Evolutionary conservation across 35 echinoderm and acorn worm genomes (phyloP).

Genomic region (Hemicentrotus pulcherrimus): DNA sequence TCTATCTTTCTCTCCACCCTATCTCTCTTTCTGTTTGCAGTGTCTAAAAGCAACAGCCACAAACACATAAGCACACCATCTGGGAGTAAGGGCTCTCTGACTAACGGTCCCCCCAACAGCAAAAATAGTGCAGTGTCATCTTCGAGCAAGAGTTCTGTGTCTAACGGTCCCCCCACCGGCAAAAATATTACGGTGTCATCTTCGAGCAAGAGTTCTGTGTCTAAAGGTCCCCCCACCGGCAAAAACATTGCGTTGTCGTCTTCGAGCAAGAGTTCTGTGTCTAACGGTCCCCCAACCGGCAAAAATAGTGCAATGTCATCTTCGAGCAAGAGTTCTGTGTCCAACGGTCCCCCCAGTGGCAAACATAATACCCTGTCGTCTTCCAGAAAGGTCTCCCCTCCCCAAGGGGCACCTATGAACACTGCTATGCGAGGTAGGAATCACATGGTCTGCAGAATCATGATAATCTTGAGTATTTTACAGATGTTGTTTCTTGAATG

Average conservation of each 20-base stretch:
- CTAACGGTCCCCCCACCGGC: neutral
- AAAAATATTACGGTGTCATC: too few relatives aligned
- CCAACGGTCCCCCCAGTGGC: constrained; percentile 11
- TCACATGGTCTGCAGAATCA: neutral
- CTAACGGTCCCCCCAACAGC: neutral
- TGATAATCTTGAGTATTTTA: too few relatives aligned
- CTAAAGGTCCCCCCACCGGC: too few relatives aligned
- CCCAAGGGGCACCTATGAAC: constrained; percentile 57
- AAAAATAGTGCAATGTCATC: too few relatives aligned
- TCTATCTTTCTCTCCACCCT: constrained; percentile 5
- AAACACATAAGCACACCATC: neutral
- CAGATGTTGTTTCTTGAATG: neutral
- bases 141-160: neutral
- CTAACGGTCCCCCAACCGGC: too few relatives aligned
- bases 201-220: too few relatives aligned
- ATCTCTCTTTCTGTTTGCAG: constrained; percentile 41
- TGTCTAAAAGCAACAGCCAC: constrained; percentile 42
- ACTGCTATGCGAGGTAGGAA: constrained; percentile 66
- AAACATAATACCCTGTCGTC: constrained; percentile 28
- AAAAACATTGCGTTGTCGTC: too few relatives aligned
- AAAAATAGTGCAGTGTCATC: neutral
- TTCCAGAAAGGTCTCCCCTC: neutral
- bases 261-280: too few relatives aligned
- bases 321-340: too few relatives aligned
- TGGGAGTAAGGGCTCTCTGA: neutral